Percentiles rank a stretch among this genome's conserved stretches.
These are phyloP conservation scores for Pan paniscus DNA, from an alignment of 2,113 vertebrate species.

Conservation along the genomic window DNA sequence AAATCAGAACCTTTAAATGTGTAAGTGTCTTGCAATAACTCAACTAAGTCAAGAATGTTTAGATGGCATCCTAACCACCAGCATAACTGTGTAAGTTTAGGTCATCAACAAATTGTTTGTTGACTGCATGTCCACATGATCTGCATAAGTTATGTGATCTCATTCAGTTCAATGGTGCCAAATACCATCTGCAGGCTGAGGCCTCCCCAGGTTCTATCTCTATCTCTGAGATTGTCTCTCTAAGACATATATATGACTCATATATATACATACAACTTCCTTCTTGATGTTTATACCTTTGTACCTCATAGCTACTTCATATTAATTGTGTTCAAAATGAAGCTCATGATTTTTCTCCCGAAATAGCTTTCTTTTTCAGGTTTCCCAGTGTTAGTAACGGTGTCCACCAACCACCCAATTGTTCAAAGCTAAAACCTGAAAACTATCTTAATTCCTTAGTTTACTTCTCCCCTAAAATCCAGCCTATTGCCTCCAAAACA, in stretches of 20 bases:
- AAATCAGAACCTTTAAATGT: background rate
- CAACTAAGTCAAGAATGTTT: background rate
- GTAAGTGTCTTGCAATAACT: background rate
- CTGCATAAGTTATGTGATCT: fast-evolving
- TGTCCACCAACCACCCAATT: background rate
- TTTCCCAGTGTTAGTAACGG: background rate
- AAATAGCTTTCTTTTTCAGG: background rate
- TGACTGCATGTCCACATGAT: background rate
- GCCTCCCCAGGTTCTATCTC: background rate
- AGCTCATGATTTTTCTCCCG: background rate
- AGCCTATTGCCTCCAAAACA: background rate
- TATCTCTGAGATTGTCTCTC: background rate
- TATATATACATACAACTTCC: background rate
- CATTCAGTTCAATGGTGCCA: background rate
- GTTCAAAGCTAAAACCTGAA: background rate
- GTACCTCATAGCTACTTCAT: background rate
- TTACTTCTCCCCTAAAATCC: background rate
- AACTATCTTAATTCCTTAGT: background rate
- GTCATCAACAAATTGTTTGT: background rate
- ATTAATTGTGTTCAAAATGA: background rate
- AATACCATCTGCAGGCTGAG: background rate
- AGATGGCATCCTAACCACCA: background rate
- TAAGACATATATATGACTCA: background rate
- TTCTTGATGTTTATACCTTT: background rate
- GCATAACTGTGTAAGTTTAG: background rate